Evolutionary conservation across 2,113 vertebrate species (phyloP), one percentile per base, ranked within the genome.

Genomic region (Physeter macrocephalus): DNA sequence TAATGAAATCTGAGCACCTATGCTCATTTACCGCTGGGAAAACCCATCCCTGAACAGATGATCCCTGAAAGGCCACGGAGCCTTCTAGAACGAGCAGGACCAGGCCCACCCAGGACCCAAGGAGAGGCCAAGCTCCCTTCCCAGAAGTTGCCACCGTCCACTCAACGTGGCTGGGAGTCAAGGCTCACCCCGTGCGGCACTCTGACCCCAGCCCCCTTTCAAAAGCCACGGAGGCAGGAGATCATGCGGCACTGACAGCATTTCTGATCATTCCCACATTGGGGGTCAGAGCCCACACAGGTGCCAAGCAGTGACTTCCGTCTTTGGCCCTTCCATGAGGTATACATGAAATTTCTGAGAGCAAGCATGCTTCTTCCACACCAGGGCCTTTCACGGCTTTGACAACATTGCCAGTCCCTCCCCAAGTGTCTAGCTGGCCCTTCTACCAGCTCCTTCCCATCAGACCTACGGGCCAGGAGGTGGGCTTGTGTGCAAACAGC

Each of bases 401-500:
- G 66, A 74, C 20, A 10, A 74, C 25, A 14, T 21, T 6, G 20
- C 29, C 18, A 29, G 0, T 11, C 3, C 9, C 25, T 34, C 69
- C 11, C 27, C 4, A 10, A 12, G 77, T 34, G 25, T 75, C n/a
- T 18, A 1, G 43, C n/a, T 2, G 31, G 64, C 74, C 74, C 31
- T 88, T 31, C 39, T 12, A 61, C 20, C 13, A 52, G 67, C 78
- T 29, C 84, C 34, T 52, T 34, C 11, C 8, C 57, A 27, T 18
- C 43, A 52, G 66, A 39, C 66, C 25, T 5, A 8, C 0, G 0
- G 31, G n/a, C 75, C 43, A 43, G 43, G 71, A 69, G 59, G 27
- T 1, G 52, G 23, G 64, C 2, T 10, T 3, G 46, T 14, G 31
- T 0, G 1, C 5, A 0, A 31, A 46, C 0, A 54, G 13, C 9